These are phyloP conservation scores for Cyclura pinguis DNA, from an alignment of 2,797 vertebrate genomes.

Conservation along the genomic window DNA sequence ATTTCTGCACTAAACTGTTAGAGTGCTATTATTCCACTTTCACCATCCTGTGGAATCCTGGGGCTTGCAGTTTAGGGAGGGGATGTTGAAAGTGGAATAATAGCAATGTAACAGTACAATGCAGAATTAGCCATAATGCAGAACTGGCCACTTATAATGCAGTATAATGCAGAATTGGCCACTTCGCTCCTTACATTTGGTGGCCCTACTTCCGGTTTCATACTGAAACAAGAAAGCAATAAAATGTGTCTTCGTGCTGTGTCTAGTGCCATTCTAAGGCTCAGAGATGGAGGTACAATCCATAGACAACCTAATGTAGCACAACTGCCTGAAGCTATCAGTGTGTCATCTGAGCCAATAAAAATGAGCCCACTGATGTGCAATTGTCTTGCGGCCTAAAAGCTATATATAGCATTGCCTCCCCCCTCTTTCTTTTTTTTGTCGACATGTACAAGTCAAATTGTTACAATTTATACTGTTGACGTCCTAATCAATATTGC, in stretches of 20 bases:
- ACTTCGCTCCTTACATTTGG: not conserved
- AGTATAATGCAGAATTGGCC: no score
- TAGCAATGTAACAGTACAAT: no score
- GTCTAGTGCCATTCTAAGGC: not conserved
- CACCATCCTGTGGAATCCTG: no score
- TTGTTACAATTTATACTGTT: not conserved
- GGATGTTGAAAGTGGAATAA: no score
- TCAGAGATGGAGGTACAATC: not conserved
- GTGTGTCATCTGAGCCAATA: not conserved
- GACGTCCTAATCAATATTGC: not conserved
- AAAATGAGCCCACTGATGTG: not conserved
- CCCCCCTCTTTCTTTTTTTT: not conserved
- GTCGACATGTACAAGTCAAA: not conserved
- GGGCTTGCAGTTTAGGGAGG: no score
- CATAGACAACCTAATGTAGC: slow-evolving; percentile 6
- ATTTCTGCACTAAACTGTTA: no score
- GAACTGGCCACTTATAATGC: not conserved
- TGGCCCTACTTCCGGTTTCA: not conserved
- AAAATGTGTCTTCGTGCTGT: not conserved
- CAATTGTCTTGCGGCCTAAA: slow-evolving; percentile 10
- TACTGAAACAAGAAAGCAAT: not conserved
- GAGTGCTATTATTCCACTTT: no score
- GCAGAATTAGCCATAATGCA: no score
- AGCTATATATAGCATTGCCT: not conserved
- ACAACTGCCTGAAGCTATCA: not conserved